A percentile compares a stretch with the other conserved stretches of the same genome.
Conservation (phyloP, 2,113 vertebrate species). For the Pomatostomus ruficeps region DNA sequence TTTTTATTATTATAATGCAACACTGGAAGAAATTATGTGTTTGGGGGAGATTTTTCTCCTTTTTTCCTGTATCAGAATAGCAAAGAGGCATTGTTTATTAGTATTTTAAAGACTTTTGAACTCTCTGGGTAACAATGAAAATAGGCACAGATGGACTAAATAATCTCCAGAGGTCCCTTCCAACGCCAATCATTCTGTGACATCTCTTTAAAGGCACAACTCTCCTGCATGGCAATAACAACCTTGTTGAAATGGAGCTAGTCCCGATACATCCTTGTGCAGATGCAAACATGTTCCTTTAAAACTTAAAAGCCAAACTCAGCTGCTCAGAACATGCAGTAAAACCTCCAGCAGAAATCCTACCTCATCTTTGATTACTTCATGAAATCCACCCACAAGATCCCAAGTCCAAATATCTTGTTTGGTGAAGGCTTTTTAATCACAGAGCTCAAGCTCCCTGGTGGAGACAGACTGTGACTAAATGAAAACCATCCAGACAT, state of each 20-base stretch:
- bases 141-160: neutral
- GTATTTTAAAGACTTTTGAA: conserved; percentile 13
- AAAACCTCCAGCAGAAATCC: neutral
- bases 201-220: neutral
- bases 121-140: neutral
- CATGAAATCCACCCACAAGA: neutral
- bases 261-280: neutral
- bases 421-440: neutral
- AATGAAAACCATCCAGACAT: neutral
- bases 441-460: neutral
- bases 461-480: neutral
- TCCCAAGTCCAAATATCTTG: neutral
- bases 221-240: neutral
- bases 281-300: neutral
- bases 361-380: neutral
- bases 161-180: neutral
- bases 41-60: neutral
- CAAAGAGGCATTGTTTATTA: neutral
- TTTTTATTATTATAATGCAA: neutral
- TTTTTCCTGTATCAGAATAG: neutral
- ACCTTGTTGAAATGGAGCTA: neutral
- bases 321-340: neutral
- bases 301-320: neutral
- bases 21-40: neutral
- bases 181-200: neutral